Base-by-base conservation (phyloP, 2,113 vertebrate genomes). In the Amphilophus citrinellus region DNA sequence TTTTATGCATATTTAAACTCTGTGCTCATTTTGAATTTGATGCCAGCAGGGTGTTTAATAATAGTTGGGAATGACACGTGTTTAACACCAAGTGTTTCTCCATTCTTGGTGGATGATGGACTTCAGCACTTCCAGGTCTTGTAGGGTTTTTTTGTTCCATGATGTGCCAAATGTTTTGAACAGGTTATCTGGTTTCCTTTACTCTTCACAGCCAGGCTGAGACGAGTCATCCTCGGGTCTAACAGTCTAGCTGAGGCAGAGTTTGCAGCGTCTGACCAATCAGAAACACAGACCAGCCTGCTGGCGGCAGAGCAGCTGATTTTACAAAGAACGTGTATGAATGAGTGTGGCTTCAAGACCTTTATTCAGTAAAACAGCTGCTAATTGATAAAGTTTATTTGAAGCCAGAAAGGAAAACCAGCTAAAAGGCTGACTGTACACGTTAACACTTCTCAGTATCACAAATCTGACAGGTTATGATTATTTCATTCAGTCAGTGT, bases 191-290 rank as follows among this genome's bases (percentile, higher is more conserved):
- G 30, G 22, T 42, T 71, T 71, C 44, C 50, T 10, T 50, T 47
- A 47, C 39, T 42, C 39, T 37, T 11, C 11, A 68, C 65, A 47
- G 7, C 8, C 18, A 56, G 53, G 18, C 53, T 56, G 53, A 56
- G 17, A 68, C 27, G 10, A 17, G 27, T 68, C 65, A 68, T 27
- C 65, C 63, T 27, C 39, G 14, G 39, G 63, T 47, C 63, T 47
- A 47, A 66, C n/a, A 6, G 39, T 1, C 0, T 27, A 50, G 42
- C 9, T 0, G 0, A 68, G 42, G 9, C 42, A 17, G 15, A 15
- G 42, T 18, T 68, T 30, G 22, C 42, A 71, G 42, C 42, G 7
- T 71, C 44, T 71, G 44, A 71, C 15, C 24, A 3, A 71, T 27
- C 24, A 71, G 66, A 50, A 20, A 11, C 24, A 7, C 15, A 0